Evolutionary conservation across 92 coral and sea anemone genomes (phyloP), one percentile per base, ranked within the genome.

Genomic region (Zoanthus solanderi): DNA sequence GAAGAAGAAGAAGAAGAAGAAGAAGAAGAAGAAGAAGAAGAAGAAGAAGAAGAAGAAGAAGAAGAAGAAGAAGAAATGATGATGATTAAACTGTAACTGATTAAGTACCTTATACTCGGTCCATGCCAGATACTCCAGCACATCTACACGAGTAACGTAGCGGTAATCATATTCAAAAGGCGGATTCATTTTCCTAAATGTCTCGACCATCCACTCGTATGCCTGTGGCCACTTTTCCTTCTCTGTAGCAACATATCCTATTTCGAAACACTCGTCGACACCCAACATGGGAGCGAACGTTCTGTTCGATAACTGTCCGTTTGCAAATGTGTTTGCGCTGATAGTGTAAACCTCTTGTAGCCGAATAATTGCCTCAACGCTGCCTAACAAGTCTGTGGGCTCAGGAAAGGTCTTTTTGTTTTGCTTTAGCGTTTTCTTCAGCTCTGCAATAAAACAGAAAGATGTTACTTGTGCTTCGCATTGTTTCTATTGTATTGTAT

Each of bases 81-180:
- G 42, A 37, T 1, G 42, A 37, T 37, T 37, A 37, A 37, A 50
- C 69, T n/a, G 31, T n/a, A 63, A 23, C 8, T 63, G 0, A 7
- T 16, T 8, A 53, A 5, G 17, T 78, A 97, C 99, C 98, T 96
- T 87, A 58, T 97, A 97, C 89, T 97, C 98, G n/a, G 97, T 91
- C 99, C 99, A 97, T n/a, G 99, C 91, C 75, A 95, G 84, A 75
- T 90, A 95, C 80, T 95, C 98, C 18, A 92, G 83, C 12, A 94
- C 87, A 10, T 92, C 92, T 30, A 13, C 84, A 15, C 90, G 84
- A 46, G 85, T 71, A 7, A 97, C 71, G 66, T 91, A 87, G 42
- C 98, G 94, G 28, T 66, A 81, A 46, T 91, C 83, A 87, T 97
- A 93, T 16, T 84, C 86, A 47, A 87, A 90, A 0, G 95, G 96